phyloP scores from a whole-genome alignment of 2,797 vertebrate species.

The Epinephelus malabaricus region DNA sequence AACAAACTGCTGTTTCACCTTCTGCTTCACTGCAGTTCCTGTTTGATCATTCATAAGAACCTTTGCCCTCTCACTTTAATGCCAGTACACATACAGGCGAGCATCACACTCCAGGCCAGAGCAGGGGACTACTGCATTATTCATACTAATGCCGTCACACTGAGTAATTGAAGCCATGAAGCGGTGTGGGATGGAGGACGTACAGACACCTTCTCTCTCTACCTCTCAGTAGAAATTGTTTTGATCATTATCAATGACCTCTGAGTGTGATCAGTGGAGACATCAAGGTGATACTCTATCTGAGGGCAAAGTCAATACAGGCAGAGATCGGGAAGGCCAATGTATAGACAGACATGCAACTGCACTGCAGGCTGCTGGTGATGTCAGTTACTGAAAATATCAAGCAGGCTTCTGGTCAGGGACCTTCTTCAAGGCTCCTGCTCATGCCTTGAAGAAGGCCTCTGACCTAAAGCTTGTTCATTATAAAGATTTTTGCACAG shows the following conservation, averaged over 20 bases:
- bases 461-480: too few relatives aligned
- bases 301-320: constrained; percentile 30
- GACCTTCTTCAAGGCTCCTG: too few relatives aligned
- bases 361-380: background rate
- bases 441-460: too few relatives aligned
- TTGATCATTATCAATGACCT: constrained; percentile 77
- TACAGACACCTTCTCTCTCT: constrained; percentile 35
- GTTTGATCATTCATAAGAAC: constrained; percentile 53
- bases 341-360: constrained; percentile 6
- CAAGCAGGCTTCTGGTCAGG: too few relatives aligned
- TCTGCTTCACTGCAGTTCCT: constrained; percentile 18
- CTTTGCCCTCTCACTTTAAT: constrained; percentile 52
- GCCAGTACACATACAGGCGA: constrained; percentile 25
- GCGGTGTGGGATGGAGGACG: background rate
- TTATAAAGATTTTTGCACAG: too few relatives aligned
- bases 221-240: constrained; percentile 53
- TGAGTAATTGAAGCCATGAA: constrained; percentile 64
- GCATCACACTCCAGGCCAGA: constrained; percentile 21
- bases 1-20: constrained; percentile 19
- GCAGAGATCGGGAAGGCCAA: background rate
- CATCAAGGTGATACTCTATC: constrained; percentile 69
- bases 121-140: constrained; percentile 68
- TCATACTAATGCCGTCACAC: constrained; percentile 57
- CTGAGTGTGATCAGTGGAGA: constrained; percentile 48
- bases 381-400: constrained; percentile 6